phyloP scores from a whole-genome alignment of 1,140 invertebrate species.

The Eumaeus atala region DNA sequence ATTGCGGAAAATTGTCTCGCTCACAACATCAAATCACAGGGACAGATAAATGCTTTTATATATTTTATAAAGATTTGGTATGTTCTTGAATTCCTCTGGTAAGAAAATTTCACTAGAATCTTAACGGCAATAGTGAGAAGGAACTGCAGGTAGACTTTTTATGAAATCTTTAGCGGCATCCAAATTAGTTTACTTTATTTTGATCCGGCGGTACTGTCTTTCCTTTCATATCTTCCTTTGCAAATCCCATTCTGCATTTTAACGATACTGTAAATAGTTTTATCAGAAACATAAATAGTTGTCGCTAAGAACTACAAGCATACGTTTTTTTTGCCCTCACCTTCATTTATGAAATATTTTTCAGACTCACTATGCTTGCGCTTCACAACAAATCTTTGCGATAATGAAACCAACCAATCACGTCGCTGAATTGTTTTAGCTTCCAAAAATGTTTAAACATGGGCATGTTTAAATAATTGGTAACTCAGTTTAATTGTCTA shows the following conservation, averaged over 20 bases:
- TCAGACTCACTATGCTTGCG: conserved; percentile 5
- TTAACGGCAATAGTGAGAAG: conserved; percentile 30
- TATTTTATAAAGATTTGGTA: conserved; percentile 20
- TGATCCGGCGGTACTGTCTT: conserved; percentile 25
- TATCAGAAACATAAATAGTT: conserved; percentile 24
- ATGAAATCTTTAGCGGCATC: conserved; percentile 24
- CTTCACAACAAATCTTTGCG: conserved; percentile 8
- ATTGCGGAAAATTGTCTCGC: conserved; percentile 27
- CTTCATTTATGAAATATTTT: conserved; percentile 25
- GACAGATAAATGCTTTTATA: conserved; percentile 22
- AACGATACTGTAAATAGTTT: conserved; percentile 21
- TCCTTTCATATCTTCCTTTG: conserved; percentile 28
- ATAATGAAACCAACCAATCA: conserved; percentile 7
- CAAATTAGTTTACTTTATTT: conserved; percentile 21
- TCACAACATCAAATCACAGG: conserved; percentile 21
- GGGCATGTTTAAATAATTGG: too few species aligned
- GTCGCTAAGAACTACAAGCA: conserved; percentile 24
- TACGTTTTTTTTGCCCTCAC: conserved; percentile 22
- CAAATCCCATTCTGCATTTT: conserved; percentile 2
- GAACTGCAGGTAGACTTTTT: conserved; percentile 27
- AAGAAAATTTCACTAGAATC: conserved; percentile 24
- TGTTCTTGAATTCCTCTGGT: conserved; percentile 26
- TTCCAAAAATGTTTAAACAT: conserved; percentile 13
- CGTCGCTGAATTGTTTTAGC: conserved; percentile 1
- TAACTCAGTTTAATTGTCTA: too few species aligned